Evolutionary conservation across 2,113 vertebrate species (phyloP).

Genomic region (Ciconia maguari): DNA sequence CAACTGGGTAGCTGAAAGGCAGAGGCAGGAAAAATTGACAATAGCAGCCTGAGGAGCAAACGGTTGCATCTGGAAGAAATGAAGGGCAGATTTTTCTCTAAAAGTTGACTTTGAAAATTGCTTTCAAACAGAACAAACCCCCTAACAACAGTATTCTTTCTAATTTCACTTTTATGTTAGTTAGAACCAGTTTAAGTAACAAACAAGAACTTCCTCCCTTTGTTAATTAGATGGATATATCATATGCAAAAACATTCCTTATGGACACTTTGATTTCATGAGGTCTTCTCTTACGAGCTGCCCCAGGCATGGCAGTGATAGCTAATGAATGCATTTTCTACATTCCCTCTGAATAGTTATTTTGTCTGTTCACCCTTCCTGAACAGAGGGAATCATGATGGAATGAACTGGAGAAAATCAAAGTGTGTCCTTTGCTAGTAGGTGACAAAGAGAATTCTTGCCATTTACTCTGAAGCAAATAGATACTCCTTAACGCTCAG

Average conservation of each 20-base stretch:
- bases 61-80: conserved; percentile 65
- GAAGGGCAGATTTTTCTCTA: conserved; percentile 57
- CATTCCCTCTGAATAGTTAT: not conserved
- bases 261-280: conserved; percentile 51
- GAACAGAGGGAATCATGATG: not conserved
- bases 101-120: conserved; percentile 67
- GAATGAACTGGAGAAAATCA: conserved; percentile 30
- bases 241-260: conserved; percentile 25
- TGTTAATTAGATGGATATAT: conserved; percentile 59
- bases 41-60: conserved; percentile 32
- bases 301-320: not conserved
- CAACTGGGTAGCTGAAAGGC: not conserved
- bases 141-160: conserved; percentile 23
- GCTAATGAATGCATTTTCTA: conserved; percentile 10
- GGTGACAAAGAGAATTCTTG: conserved; percentile 10
- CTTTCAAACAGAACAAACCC: conserved; percentile 31
- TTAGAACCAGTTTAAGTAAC: conserved; percentile 41
- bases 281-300: conserved; percentile 44
- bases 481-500: not conserved
- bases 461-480: not conserved
- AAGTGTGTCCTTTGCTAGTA: not conserved
- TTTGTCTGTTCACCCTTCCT: not conserved
- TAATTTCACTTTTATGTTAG: conserved; percentile 54
- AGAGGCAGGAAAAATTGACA: conserved; percentile 9
- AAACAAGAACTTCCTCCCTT: conserved; percentile 33